phyloP scores from a whole-genome alignment of 2,797 vertebrate species.

The Perodicticus potto region DNA sequence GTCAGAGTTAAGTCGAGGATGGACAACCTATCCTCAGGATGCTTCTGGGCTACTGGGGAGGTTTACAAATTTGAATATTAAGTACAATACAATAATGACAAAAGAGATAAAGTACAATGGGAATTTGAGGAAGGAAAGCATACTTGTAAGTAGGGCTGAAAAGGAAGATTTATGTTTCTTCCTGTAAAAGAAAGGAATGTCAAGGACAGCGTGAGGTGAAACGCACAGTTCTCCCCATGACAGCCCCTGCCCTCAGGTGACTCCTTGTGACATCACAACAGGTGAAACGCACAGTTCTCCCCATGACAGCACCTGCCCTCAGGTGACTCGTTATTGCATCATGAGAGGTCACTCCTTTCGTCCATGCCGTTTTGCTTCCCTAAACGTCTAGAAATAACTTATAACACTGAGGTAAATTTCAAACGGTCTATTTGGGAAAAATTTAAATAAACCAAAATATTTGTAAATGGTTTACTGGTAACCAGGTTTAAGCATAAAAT shows the following conservation, averaged over 20 bases:
- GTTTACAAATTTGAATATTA: constrained; percentile 1
- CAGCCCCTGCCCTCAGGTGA: neutral
- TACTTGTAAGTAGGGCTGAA: neutral
- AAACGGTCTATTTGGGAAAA: neutral
- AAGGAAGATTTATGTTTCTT: neutral
- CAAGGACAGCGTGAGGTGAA: neutral
- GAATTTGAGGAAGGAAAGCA: neutral
- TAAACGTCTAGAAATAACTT: neutral
- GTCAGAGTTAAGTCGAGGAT: constrained; percentile 23
- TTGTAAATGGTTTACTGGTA: constrained; percentile 27
- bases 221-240: neutral
- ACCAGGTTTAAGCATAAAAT: neutral
- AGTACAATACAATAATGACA: neutral
- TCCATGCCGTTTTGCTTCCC: neutral
- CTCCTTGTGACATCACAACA: neutral
- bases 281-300: neutral
- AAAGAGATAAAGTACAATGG: neutral
- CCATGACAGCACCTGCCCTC: neutral
- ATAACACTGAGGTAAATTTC: constrained; percentile 26
- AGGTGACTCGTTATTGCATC: neutral
- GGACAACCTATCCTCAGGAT: neutral
- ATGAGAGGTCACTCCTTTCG: neutral
- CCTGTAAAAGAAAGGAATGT: neutral
- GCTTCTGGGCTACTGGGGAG: neutral
- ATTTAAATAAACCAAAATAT: constrained; percentile 56